Evolutionary conservation across 2,888 invertebrate genomes (phyloP).

Genomic region (Phaonia tiefii): DNA sequence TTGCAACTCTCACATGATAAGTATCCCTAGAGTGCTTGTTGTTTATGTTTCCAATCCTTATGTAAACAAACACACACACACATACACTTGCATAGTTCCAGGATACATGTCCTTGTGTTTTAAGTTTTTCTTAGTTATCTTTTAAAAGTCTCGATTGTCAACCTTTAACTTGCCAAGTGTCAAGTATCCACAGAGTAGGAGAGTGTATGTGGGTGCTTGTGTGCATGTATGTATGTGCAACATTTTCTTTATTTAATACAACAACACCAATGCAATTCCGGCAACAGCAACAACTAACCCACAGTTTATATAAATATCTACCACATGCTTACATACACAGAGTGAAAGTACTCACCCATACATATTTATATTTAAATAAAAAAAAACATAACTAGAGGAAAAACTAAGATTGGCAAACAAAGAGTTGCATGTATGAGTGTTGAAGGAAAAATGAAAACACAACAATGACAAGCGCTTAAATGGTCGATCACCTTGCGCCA

Average conservation of each 20-base stretch:
- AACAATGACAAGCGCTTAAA: conserved; percentile 46
- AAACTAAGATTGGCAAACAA: neutral
- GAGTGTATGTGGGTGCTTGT: neutral
- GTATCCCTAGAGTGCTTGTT: neutral
- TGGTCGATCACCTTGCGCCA: conserved; percentile 47
- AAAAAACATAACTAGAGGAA: neutral
- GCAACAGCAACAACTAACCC: neutral
- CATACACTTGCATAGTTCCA: neutral
- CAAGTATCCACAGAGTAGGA: conserved; percentile 12
- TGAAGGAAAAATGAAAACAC: conserved; percentile 20
- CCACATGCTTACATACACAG: too few relatives aligned
- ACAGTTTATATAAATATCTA: neutral
- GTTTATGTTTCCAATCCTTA: too few relatives aligned
- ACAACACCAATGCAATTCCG: conserved; percentile 9
- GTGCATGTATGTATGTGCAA: neutral
- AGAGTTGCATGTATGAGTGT: neutral
- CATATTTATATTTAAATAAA: neutral
- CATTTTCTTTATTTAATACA: neutral
- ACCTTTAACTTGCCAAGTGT: conserved; percentile 41
- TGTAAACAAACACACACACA: too few relatives aligned
- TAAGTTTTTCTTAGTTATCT: neutral
- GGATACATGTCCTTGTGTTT: too few relatives aligned
- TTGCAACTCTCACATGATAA: neutral
- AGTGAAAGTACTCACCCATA: too few relatives aligned
- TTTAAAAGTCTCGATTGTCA: conserved; percentile 12